Evolutionary conservation across 2,797 vertebrate genomes (phyloP), one percentile per base, ranked within the genome.

Genomic region (Malurus splendens): DNA sequence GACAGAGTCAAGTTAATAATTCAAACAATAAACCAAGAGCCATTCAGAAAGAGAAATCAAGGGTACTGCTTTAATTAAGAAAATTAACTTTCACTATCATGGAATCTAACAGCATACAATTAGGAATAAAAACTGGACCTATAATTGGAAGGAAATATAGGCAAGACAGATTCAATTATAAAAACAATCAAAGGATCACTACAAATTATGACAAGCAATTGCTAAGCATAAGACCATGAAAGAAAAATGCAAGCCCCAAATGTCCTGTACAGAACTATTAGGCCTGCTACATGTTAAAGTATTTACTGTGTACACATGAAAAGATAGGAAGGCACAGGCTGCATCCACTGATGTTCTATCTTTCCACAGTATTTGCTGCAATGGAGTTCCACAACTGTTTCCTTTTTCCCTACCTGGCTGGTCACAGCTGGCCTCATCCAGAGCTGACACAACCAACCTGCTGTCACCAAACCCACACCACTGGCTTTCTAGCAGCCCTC

Each of bases 161-260:
- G 5, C 30, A 68, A 72, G 28, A 38, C 4, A 65, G 20, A 75
- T 27, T 27, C 24, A 76, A 50, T 25, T 47, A 84, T 5, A 56
- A 78, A 84, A 80, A n/a, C 22, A 70, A 57, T 18, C 6, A 61
- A 15, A 57, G 28, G 7, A 59, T 57, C 22, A 12, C 12, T 44
- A 57, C 4, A 65, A 76, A 52, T 66, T 61, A 42, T 38, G 56
- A 57, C 7, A 55, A 65, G 30, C 7, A 75, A 48, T 38, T 71
- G 4, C 33, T 56, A 55, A 1, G 6, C 36, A 30, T 3, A 27
- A 72, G 5, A 66, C 9, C 30, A 57, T 0, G 0, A 32, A 80
- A 66, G 24, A 56, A 81, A 74, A 77, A n/a, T 3, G 0, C 14
- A 77, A 36, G 19, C 14, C 44, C 10, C 23, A 73, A 14, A 16